Conservation (phyloP, 2,797 vertebrate genomes). For the Dallia pectoralis region DNA sequence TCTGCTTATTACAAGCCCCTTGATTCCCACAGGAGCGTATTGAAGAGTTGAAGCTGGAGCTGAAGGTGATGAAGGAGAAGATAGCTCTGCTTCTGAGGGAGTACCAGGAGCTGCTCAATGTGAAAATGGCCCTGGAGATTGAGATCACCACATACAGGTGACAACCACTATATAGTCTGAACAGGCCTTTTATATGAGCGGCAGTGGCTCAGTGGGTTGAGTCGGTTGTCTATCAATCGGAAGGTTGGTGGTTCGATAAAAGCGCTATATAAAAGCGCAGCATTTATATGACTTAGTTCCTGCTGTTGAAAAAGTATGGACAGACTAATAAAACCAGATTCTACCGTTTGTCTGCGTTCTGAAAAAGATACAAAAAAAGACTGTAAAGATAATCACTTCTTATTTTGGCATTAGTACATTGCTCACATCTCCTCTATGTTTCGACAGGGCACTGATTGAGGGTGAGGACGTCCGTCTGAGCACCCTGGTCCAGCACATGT, state of each 20-base stretch:
- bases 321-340: background rate
- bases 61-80: conserved; percentile 75
- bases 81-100: conserved; percentile 74
- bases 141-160: conserved; percentile 82
- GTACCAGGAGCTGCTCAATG: conserved; percentile 78
- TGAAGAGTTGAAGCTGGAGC: conserved; percentile 60
- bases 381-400: background rate
- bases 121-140: conserved; percentile 80
- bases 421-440: conserved; percentile 1
- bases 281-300: background rate
- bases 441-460: conserved; percentile 75
- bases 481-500: conserved; percentile 58
- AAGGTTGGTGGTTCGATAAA: too few species aligned
- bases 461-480: conserved; percentile 74
- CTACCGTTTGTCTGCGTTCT: background rate
- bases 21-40: conserved; percentile 61
- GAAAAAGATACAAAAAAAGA: background rate
- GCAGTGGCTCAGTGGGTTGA: too few species aligned
- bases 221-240: too few species aligned
- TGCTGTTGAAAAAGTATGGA: background rate
- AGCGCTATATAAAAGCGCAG: too few species aligned
- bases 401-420: background rate
- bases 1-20: background rate
- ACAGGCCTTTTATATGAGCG: background rate
- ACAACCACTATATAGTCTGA: background rate